Percentiles rank a stretch among this genome's conserved stretches.
Conservation (phyloP, 2,797 vertebrate species). For the Halcyon leucocephala region DNA sequence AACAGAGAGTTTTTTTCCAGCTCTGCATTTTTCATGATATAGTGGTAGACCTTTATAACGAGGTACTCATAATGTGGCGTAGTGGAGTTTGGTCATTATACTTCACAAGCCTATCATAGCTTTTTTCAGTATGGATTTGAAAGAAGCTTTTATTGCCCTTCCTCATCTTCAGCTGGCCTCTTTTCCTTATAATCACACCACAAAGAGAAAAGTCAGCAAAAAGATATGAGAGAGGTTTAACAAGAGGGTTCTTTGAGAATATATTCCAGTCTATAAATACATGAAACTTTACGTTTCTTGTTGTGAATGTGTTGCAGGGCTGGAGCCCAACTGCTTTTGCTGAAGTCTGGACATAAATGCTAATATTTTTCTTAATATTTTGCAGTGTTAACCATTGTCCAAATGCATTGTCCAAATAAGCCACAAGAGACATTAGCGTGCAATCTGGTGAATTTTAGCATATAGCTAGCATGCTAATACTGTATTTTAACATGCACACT, state of each 20-base stretch:
- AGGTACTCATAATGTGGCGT: neutral
- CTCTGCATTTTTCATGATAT: constrained; percentile 21
- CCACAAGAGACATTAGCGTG: constrained; percentile 13
- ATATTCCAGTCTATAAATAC: neutral
- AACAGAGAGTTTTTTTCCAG: constrained; percentile 31
- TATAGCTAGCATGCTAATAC: neutral
- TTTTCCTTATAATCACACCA: neutral
- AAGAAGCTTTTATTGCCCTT: neutral
- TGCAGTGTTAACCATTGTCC: neutral
- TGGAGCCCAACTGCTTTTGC: constrained; percentile 2
- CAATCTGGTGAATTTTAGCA: constrained; percentile 31
- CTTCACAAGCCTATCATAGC: neutral
- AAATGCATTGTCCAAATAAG: constrained; percentile 41
- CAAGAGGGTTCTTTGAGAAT: neutral
- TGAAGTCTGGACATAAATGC: neutral
- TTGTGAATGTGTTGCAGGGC: neutral
- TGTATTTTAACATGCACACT: neutral
- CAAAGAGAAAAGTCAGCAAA: constrained; percentile 24
- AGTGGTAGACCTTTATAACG: neutral
- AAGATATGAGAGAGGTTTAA: constrained; percentile 9
- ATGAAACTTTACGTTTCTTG: neutral
- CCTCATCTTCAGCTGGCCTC: neutral
- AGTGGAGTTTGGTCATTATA: neutral
- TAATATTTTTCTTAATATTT: constrained; percentile 36
- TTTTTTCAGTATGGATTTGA: neutral